A percentile compares a stretch with the other conserved stretches of the same genome.
phyloP scores from a whole-genome alignment of 2,797 vertebrate genomes.

The Tenualosa thibaudeaui region DNA sequence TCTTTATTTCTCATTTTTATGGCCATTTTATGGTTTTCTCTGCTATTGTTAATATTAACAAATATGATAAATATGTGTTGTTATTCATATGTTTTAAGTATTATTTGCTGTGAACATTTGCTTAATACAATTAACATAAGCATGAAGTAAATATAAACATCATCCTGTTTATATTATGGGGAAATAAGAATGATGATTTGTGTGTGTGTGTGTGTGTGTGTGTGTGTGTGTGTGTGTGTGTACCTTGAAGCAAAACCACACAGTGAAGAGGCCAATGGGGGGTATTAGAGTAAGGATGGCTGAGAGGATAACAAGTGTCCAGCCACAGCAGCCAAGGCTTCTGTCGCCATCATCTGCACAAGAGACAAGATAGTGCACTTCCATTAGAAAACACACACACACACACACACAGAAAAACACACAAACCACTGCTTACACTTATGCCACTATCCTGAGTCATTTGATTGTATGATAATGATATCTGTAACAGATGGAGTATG shows the following conservation, averaged over 20 bases:
- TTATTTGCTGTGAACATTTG: no score
- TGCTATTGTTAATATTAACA: no score
- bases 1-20: neutral
- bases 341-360: slow-evolving; percentile 49
- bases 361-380: neutral
- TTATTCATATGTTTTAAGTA: no score
- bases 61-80: no score
- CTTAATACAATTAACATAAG: no score
- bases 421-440: neutral
- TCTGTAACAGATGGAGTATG: neutral
- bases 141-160: neutral
- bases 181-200: neutral
- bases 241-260: slow-evolving; percentile 88
- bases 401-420: neutral
- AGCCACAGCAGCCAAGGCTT: slow-evolving; percentile 76
- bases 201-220: neutral
- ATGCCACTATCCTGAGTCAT: no score
- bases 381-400: neutral
- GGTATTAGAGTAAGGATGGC: slow-evolving; percentile 71
- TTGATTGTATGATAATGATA: no score
- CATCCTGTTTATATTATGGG: neutral
- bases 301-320: slow-evolving; percentile 78
- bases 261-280: slow-evolving; percentile 75
- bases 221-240: neutral
- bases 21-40: no score